A percentile compares a stretch with the other conserved stretches of the same genome.
phyloP scores from a whole-genome alignment of 2,797 vertebrate species.

The Columba guinea region DNA sequence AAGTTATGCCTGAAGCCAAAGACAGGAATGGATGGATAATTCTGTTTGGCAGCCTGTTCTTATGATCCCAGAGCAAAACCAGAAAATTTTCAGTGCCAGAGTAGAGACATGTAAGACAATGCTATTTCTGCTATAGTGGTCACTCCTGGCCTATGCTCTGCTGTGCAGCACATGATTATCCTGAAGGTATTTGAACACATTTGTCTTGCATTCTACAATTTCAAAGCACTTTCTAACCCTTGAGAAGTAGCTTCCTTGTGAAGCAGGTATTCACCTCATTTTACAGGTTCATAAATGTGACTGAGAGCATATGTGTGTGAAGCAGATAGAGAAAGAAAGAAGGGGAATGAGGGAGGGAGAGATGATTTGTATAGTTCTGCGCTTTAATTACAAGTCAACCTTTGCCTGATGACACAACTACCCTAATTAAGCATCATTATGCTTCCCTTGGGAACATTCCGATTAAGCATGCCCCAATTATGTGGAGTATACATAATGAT shows the following conservation, averaged over 20 bases:
- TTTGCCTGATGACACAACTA: slow-evolving; percentile 16
- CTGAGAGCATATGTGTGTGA: neutral
- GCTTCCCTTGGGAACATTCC: neutral
- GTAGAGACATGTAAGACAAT: neutral
- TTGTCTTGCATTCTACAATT: neutral
- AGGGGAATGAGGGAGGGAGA: neutral
- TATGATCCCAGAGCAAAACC: neutral
- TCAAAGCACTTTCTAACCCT: neutral
- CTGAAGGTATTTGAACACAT: neutral
- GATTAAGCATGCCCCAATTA: slow-evolving; percentile 1
- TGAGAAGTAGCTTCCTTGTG: neutral
- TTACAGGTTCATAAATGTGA: neutral
- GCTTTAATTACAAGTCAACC: slow-evolving; percentile 19
- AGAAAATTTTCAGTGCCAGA: neutral
- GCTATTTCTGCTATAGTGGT: neutral
- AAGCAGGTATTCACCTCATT: neutral
- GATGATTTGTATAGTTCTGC: neutral
- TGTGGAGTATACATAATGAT: neutral
- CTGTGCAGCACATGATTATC: neutral
- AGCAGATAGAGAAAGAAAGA: neutral
- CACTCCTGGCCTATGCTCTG: neutral
- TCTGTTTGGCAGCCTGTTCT: neutral
- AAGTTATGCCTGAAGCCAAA: neutral
- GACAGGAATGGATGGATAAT: neutral
- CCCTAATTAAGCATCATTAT: slow-evolving; percentile 10